Percentiles rank a stretch among this genome's conserved stretches.
Conservation (phyloP, 1,140 invertebrate species). For the Adoxophyes honmai region DNA sequence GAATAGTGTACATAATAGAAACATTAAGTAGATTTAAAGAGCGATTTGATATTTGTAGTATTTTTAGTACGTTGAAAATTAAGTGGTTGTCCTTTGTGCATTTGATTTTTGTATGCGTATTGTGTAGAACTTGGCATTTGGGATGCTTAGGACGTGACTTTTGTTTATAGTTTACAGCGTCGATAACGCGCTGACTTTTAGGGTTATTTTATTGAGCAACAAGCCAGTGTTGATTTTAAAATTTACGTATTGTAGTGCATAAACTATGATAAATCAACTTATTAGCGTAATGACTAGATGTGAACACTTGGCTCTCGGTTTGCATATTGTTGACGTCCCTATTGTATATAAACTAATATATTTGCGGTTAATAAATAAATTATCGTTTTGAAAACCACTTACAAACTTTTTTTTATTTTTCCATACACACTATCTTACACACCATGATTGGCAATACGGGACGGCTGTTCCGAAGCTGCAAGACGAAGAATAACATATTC, state of each 20-base stretch:
- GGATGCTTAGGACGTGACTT: slow-evolving; percentile 34
- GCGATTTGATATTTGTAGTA: slow-evolving; percentile 63
- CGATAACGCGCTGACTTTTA: slow-evolving; percentile 17
- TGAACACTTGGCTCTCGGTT: slow-evolving; percentile 53
- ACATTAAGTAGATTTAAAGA: slow-evolving; percentile 55
- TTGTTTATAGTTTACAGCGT: slow-evolving; percentile 24
- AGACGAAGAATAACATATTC: no score
- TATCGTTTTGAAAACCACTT: slow-evolving; percentile 66
- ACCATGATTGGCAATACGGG: no score
- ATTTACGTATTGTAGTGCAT: slow-evolving; percentile 20
- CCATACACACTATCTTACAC: not conserved
- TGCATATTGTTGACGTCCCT: slow-evolving; percentile 73
- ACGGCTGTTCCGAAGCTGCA: no score
- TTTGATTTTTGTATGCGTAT: slow-evolving; percentile 51
- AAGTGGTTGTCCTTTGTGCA: slow-evolving; percentile 52
- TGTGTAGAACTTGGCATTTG: slow-evolving; percentile 50
- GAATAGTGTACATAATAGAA: slow-evolving; percentile 65
- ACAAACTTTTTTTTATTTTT: slow-evolving; percentile 11
- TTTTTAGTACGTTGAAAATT: slow-evolving; percentile 59
- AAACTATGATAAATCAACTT: slow-evolving; percentile 2
- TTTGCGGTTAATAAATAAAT: slow-evolving; percentile 75
- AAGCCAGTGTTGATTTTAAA: slow-evolving; percentile 33
- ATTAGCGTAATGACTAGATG: slow-evolving; percentile 24
- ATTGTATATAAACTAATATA: slow-evolving; percentile 75
- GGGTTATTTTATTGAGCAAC: slow-evolving; percentile 31